These are phyloP conservation scores for Alentia gelatinosa DNA, from an alignment of 2,888 invertebrate genomes.

Conservation along the genomic window DNA sequence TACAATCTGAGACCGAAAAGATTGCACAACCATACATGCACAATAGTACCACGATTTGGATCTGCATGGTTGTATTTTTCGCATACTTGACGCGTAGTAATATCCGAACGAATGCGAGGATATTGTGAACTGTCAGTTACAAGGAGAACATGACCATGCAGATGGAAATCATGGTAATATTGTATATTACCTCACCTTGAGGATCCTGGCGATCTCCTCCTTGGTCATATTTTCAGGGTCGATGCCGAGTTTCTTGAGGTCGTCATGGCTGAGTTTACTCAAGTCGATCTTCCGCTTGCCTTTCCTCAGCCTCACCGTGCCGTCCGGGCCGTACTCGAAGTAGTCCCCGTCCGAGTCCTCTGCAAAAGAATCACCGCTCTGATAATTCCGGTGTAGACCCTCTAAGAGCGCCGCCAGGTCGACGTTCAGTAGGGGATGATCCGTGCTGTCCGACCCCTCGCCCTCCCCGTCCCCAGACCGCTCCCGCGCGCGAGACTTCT, in stretches of 20 bases:
- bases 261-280: conserved; percentile 77
- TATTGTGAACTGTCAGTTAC: no score
- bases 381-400: conserved; percentile 17
- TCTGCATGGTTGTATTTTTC: no score
- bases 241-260: conserved; percentile 77
- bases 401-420: neutral
- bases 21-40: no score
- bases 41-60: no score
- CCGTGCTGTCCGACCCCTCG: neutral
- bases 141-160: no score
- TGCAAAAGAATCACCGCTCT: conserved; percentile 35
- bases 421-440: neutral
- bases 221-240: conserved; percentile 76
- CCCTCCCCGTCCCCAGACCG: neutral
- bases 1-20: no score
- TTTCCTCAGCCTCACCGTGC: conserved; percentile 72
- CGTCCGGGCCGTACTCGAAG: conserved; percentile 75
- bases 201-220: conserved; percentile 76
- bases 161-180: no score
- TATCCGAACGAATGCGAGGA: no score
- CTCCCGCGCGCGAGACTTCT: neutral
- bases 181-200: conserved; percentile 66
- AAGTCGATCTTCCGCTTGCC: conserved; percentile 80
- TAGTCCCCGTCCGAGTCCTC: conserved; percentile 71
- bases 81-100: no score